phyloP scores from a whole-genome alignment of 1,140 invertebrate species.

The Argopecten irradians region DNA sequence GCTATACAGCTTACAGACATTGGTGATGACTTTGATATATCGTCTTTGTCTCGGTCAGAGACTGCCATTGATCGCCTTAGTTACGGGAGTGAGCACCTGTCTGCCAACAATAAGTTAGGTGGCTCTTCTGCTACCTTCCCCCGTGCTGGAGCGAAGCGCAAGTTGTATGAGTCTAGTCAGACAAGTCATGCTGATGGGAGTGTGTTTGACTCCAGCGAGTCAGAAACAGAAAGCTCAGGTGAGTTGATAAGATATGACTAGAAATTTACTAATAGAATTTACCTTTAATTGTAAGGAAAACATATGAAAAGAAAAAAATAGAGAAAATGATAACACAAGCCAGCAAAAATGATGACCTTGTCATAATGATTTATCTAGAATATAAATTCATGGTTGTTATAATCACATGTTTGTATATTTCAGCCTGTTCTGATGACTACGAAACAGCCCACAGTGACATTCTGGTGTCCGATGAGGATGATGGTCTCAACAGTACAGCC shows the following conservation, averaged over 20 bases:
- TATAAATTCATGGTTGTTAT: background rate
- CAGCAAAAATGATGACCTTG: background rate
- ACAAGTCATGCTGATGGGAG: slow-evolving; percentile 11
- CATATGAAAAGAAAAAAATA: background rate
- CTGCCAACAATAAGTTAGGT: slow-evolving; percentile 28
- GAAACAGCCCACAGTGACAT: slow-evolving; percentile 45
- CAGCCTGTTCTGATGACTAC: slow-evolving; percentile 47
- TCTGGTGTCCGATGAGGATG: slow-evolving; percentile 73
- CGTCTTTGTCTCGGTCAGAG: slow-evolving; percentile 49
- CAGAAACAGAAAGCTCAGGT: slow-evolving; percentile 43
- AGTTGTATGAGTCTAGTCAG: slow-evolving; percentile 39
- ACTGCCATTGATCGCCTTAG: slow-evolving; percentile 45
- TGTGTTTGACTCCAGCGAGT: slow-evolving; percentile 1
- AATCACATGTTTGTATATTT: slow-evolving; percentile 10
- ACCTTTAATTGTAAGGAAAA: background rate
- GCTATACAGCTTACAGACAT: slow-evolving; percentile 44
- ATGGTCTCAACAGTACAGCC: slow-evolving; percentile 78
- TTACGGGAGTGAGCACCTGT: slow-evolving; percentile 30
- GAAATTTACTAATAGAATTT: background rate
- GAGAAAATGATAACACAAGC: background rate
- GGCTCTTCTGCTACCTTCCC: slow-evolving; percentile 41
- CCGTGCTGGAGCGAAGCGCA: slow-evolving; percentile 49
- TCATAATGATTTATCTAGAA: background rate
- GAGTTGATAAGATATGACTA: background rate
- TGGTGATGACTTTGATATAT: slow-evolving; percentile 35